Base-by-base conservation (phyloP, 2,113 vertebrate genomes). In the Elanus axillaris region DNA sequence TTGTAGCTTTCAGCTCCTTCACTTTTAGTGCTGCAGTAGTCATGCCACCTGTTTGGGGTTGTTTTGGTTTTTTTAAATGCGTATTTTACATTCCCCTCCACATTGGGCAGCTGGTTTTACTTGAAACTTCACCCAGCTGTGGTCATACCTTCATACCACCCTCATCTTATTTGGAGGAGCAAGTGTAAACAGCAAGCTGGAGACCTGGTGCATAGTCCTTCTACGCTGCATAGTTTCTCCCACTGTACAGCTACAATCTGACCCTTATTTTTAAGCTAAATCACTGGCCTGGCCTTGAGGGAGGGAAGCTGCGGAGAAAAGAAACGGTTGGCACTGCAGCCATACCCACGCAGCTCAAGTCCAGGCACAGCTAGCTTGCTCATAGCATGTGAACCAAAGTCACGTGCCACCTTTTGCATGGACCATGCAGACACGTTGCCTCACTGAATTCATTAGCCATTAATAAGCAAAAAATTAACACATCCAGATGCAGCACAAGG, bases 381-480 rank as follows among this genome's bases (percentile, higher is more conserved):
- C 19, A 8, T 27, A 71, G 42, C 7, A 4, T 4, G 31, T 26
- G 14, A 68, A 27, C 7, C 6, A 29, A 29, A 42, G 3, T 7
- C 16, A 5, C 12, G n/a, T 16, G 32, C 45, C 42, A 10, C 9
- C 0, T 74, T 62, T 50, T 6, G 2, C 20, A 9, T 2, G 10
- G 53, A 7, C 27, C 19, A 3, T 10, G 3, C 12, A 52, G 43
- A 23, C 11, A n/a, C 47, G 4, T 32, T 34, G 4, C 27, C 34
- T 93, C 13, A 6, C 19, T 68, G 58, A 52, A 14, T 42, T 91
- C 52, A 14, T 80, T 25, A 71, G 4, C 38, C 50, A 38, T 29
- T 43, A 82, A 73, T 13, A 42, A 83, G 9, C 18, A 13, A 77
- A 79, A 86, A 63, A 36, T 32, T 47, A n/a, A 25, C 48, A 42